phyloP scores from a whole-genome alignment of 2,797 vertebrate species.

The Spondyliosoma cantharus region DNA sequence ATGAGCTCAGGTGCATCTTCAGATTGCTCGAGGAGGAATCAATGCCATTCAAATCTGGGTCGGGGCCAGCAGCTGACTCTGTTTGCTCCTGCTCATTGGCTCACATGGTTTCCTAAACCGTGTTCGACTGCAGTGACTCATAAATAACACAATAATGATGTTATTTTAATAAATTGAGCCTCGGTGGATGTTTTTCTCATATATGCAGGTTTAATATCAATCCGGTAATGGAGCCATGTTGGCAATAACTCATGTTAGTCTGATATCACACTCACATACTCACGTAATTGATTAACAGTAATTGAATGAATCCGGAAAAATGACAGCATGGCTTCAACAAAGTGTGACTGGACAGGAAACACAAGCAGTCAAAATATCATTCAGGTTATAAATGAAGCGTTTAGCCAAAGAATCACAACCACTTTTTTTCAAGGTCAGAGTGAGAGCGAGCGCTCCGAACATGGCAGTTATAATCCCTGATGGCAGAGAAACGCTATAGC shows the following conservation, averaged over 20 bases:
- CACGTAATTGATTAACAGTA: too few relatives aligned
- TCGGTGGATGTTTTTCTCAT: not conserved
- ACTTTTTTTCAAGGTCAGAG: not conserved
- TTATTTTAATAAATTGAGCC: not conserved
- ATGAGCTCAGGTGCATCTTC: slow-evolving; percentile 51
- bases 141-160: not conserved
- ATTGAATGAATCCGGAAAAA: too few relatives aligned
- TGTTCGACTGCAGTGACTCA: slow-evolving; percentile 3
- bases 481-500: not conserved
- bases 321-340: not conserved
- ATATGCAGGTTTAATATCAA: not conserved
- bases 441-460: not conserved
- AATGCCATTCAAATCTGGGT: slow-evolving; percentile 32
- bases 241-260: not conserved
- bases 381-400: not conserved
- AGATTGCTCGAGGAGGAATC: slow-evolving; percentile 36
- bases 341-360: not conserved
- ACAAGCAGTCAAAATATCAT: not conserved
- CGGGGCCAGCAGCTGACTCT: slow-evolving; percentile 9
- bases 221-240: not conserved
- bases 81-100: slow-evolving; percentile 16
- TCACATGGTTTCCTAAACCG: slow-evolving; percentile 5
- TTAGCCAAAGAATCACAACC: not conserved
- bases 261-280: too few relatives aligned
- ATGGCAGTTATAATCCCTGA: not conserved